Evolutionary conservation across 2,797 vertebrate species (phyloP).

Genomic region (Chromobotia macracanthus): DNA sequence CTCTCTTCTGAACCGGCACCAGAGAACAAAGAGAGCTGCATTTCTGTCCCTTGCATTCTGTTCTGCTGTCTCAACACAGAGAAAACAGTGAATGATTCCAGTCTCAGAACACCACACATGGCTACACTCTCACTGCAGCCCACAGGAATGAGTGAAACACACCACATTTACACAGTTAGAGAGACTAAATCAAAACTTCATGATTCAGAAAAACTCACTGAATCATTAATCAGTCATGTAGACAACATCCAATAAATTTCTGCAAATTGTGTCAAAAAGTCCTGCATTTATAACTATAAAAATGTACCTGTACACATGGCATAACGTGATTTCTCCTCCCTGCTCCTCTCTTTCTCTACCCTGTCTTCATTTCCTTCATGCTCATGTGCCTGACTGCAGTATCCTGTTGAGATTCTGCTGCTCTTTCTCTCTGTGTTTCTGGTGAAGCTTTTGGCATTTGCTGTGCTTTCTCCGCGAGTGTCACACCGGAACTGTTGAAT

Average conservation of each 20-base stretch:
- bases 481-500: constrained; percentile 61
- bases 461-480: constrained; percentile 58
- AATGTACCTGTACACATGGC: constrained; percentile 80
- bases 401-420: constrained; percentile 59
- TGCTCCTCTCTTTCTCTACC: constrained; percentile 66
- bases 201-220: not conserved
- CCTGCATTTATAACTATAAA: not conserved
- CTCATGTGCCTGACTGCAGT: constrained; percentile 56
- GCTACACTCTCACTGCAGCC: constrained; percentile 8
- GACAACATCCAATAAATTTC: not conserved
- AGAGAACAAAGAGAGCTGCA: constrained; percentile 74
- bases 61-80: constrained; percentile 48
- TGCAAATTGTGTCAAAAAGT: not conserved
- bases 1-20: constrained; percentile 58
- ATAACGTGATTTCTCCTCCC: constrained; percentile 71
- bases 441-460: constrained; percentile 50
- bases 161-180: constrained; percentile 12
- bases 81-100: constrained; percentile 50
- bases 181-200: constrained; percentile 19
- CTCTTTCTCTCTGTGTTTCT: constrained; percentile 47
- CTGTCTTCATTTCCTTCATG: constrained; percentile 43
- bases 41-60: constrained; percentile 77
- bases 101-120: constrained; percentile 71
- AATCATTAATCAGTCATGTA: not conserved
- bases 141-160: not conserved